Evolutionary conservation across 92 coral and sea anemone genomes (phyloP).

Genomic region (Bergia sp.): DNA sequence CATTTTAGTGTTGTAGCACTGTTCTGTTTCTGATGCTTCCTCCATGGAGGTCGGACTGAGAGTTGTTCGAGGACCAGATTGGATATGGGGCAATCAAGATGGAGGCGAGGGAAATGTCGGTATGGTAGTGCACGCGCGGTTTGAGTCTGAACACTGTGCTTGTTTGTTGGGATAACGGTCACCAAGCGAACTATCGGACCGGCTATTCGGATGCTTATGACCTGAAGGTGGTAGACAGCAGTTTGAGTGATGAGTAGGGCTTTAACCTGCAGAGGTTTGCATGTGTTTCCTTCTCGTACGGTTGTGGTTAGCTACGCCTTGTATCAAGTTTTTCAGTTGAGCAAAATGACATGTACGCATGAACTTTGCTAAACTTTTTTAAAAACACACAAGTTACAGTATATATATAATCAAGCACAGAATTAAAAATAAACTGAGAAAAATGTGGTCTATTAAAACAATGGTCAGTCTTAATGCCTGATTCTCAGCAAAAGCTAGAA

Average conservation of each 20-base stretch:
- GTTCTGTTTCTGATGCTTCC: background rate
- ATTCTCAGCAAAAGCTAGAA: too few species aligned
- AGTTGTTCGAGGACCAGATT: slow-evolving; percentile 88
- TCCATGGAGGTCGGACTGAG: slow-evolving; percentile 56
- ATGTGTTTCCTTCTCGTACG: background rate
- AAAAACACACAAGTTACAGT: too few species aligned
- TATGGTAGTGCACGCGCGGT: slow-evolving; percentile 62
- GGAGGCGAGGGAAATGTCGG: slow-evolving; percentile 84
- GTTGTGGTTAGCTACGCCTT: too few species aligned
- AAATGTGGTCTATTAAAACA: background rate
- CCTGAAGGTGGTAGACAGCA: slow-evolving; percentile 70
- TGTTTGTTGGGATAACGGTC: slow-evolving; percentile 79
- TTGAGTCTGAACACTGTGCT: slow-evolving; percentile 57
- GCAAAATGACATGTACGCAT: too few species aligned
- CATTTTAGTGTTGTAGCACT: background rate
- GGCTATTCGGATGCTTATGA: slow-evolving; percentile 69
- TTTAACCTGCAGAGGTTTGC: background rate
- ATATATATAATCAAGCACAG: background rate
- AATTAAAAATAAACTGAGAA: background rate
- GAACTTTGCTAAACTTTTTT: too few species aligned
- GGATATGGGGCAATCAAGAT: slow-evolving; percentile 85
- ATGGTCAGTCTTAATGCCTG: too few species aligned
- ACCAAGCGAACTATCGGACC: slow-evolving; percentile 68
- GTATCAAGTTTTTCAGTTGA: too few species aligned
- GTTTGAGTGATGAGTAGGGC: slow-evolving; percentile 63